A percentile compares a stretch with the other conserved stretches of the same genome.
These are phyloP conservation scores for Ibidorhyncha struthersii DNA, from an alignment of 2,113 vertebrate species.

Conservation along the genomic window DNA sequence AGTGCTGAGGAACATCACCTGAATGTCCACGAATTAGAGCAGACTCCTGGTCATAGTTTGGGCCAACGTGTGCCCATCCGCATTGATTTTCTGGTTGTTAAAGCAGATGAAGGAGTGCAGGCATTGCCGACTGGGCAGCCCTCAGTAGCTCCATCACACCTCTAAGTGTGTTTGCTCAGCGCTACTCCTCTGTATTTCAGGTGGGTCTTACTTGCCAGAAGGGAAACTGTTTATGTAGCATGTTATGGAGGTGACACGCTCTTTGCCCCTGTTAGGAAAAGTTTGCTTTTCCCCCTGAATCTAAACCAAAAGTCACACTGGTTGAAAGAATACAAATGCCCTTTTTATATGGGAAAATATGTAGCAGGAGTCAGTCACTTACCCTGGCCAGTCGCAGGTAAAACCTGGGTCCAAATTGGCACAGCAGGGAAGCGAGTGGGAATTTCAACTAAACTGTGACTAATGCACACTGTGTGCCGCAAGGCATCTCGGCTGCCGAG, in stretches of 20 bases:
- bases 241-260: slow-evolving; percentile 43
- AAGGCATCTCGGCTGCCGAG: background rate
- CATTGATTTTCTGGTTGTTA: background rate
- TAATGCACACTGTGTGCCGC: background rate
- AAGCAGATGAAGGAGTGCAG: background rate
- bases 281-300: slow-evolving; percentile 41
- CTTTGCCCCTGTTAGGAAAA: slow-evolving; percentile 25
- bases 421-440: background rate
- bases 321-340: background rate
- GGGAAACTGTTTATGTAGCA: slow-evolving; percentile 50
- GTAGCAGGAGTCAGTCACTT: background rate
- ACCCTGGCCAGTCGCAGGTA: background rate
- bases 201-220: slow-evolving; percentile 28
- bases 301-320: slow-evolving; percentile 27
- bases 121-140: background rate
- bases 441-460: background rate
- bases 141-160: slow-evolving; percentile 15
- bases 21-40: background rate
- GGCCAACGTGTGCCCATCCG: background rate
- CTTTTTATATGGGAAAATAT: background rate
- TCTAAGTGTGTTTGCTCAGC: background rate
- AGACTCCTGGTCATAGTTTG: background rate
- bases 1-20: background rate
- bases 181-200: background rate
- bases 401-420: background rate